These are phyloP conservation scores for Lampris megalopsis DNA, from an alignment of 2,113 vertebrate species.

Conservation along the genomic window DNA sequence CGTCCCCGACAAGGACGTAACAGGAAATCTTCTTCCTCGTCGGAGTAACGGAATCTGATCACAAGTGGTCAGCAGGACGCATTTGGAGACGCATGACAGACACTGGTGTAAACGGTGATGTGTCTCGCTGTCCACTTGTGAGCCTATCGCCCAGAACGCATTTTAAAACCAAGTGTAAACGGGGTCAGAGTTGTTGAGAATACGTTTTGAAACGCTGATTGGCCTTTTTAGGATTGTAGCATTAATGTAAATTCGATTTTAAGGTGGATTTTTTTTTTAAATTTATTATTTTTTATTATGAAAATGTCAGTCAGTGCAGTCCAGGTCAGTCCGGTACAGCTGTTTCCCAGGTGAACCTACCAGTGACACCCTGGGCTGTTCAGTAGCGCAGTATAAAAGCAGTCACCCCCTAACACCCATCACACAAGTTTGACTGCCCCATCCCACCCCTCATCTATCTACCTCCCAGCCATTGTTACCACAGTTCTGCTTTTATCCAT, in stretches of 20 bases:
- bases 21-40: no score
- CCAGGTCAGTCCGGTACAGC: background rate
- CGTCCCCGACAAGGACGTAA: no score
- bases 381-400: slow-evolving; percentile 1
- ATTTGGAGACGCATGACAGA: no score
- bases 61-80: no score
- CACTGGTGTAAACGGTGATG: no score
- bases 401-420: slow-evolving; percentile 16
- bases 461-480: slow-evolving; percentile 46
- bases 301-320: background rate
- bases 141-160: no score
- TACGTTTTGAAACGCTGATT: background rate
- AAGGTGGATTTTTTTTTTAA: slow-evolving; percentile 15
- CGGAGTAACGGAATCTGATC: no score
- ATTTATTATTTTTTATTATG: no score
- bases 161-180: no score
- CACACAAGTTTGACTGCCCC: slow-evolving; percentile 64
- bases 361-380: background rate
- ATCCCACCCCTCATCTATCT: slow-evolving; percentile 23
- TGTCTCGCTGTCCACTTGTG: no score
- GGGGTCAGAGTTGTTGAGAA: no score
- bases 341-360: background rate
- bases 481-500: slow-evolving; percentile 50
- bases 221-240: slow-evolving; percentile 22
- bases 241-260: background rate